Evolutionary conservation across 2,797 vertebrate genomes (phyloP).

Genomic region (Coilia nasus): DNA sequence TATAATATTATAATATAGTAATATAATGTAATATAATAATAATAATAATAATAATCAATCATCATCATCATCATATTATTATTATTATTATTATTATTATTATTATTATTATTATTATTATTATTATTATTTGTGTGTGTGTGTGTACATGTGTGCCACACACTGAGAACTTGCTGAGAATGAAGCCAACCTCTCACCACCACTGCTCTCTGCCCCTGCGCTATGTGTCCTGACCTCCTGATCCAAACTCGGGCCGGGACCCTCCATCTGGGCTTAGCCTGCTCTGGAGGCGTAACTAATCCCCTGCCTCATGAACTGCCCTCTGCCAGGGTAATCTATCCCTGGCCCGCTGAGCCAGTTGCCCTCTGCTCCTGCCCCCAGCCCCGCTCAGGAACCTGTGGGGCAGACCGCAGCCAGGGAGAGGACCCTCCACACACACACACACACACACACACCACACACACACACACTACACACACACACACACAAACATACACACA

Average conservation of each 20-base stretch:
- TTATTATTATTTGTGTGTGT: background rate
- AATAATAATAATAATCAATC: no score
- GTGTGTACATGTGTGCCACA: background rate
- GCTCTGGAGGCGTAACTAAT: conserved; percentile 58
- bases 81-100: no score
- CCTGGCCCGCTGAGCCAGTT: conserved; percentile 54
- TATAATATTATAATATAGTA: no score
- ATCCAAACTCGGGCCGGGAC: background rate
- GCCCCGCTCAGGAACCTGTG: conserved; percentile 38
- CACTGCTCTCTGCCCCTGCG: background rate
- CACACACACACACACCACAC: background rate
- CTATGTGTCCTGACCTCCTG: conserved; percentile 38
- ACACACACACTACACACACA: background rate
- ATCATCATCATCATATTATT: no score
- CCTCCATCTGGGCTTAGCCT: conserved; percentile 50
- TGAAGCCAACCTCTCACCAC: background rate
- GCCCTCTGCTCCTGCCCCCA: conserved; percentile 35
- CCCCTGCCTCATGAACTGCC: conserved; percentile 43
- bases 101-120: no score
- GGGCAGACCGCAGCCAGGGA: conserved; percentile 22
- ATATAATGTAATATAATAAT: background rate
- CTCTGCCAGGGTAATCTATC: conserved; percentile 54
- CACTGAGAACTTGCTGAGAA: background rate
- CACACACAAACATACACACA: background rate
- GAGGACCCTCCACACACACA: conserved; percentile 24